Conservation (phyloP, 2,113 vertebrate genomes). For the Thermophis baileyi region DNA sequence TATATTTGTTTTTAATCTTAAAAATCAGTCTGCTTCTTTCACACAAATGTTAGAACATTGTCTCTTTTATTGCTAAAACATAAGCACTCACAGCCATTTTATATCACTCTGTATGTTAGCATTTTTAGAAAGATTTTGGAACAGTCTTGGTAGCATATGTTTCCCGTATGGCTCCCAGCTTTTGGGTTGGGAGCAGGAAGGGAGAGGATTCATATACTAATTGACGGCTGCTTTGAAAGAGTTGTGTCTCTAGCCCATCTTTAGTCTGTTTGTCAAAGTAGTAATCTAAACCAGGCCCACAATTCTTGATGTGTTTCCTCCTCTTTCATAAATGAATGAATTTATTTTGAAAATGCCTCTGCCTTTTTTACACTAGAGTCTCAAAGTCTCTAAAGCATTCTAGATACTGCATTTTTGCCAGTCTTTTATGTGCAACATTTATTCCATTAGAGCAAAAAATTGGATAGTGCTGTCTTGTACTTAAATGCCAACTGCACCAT, state of each 20-base stretch:
- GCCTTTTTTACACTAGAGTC: background rate
- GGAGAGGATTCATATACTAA: background rate
- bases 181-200: background rate
- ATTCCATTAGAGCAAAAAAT: background rate
- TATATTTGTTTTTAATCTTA: background rate
- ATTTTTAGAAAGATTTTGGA: background rate
- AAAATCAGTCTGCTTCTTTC: background rate
- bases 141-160: background rate
- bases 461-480: background rate
- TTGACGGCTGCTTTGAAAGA: background rate
- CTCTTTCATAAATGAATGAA: background rate
- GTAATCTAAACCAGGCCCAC: background rate
- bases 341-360: background rate
- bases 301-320: background rate
- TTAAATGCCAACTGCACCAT: background rate
- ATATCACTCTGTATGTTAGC: background rate
- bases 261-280: background rate
- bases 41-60: background rate
- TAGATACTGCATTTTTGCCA: background rate
- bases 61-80: background rate
- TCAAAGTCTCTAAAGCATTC: background rate
- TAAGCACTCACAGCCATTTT: background rate
- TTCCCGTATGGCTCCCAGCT: background rate
- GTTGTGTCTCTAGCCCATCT: background rate
- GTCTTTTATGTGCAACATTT: background rate